Base-by-base conservation (phyloP, 1,140 invertebrate species). In the Listronotus bonariensis region DNA sequence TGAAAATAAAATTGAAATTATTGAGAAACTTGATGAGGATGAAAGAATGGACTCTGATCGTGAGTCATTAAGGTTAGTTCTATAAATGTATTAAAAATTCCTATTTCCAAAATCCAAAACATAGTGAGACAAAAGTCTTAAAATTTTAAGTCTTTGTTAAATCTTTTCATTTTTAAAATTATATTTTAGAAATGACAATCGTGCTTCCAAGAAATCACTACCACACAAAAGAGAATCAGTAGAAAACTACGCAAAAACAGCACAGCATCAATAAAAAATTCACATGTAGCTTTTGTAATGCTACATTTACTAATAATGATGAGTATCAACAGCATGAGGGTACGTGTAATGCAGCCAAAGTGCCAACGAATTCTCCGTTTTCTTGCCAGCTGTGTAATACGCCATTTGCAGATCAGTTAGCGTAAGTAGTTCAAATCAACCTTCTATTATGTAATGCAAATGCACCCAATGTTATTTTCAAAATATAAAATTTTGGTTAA, bases 181-280 rank as follows among this genome's bases (percentile, higher is more conserved):
- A 18, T 63, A 12, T 65, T 72, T 4, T 74, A 81, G 57, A 77
- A 77, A 69, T 77, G 81, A 70, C 56, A 72, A 63, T 72, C 68
- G 74, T 51, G 78, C 72, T 74, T 81, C 76, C 7, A 83, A 82
- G 68, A 86, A 85, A 74, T 87, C 83, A 72, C 80, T 88, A 20
- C 86, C 86, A 3, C 87, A 88, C 71, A 88, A 88, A 88, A 88
- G 75, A 75, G 86, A 63, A 87, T 88, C 69, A 85, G 86, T 0
- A 80, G 81, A 52, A 87, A 87, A 69, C 73, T 87, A 20, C 85
- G 85, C 71, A 82, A 84, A 57, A 80, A 79, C 69, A 73, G 65
- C 56, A 26, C 65, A 3, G 32, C 26, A 3, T 41, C 53, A 6
- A 55, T 42, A 59, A 68, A 17, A 72, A 69, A 53, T 69, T 65